These are phyloP conservation scores for Lepus timidus DNA, from an alignment of 2,113 vertebrate species.

Conservation along the genomic window DNA sequence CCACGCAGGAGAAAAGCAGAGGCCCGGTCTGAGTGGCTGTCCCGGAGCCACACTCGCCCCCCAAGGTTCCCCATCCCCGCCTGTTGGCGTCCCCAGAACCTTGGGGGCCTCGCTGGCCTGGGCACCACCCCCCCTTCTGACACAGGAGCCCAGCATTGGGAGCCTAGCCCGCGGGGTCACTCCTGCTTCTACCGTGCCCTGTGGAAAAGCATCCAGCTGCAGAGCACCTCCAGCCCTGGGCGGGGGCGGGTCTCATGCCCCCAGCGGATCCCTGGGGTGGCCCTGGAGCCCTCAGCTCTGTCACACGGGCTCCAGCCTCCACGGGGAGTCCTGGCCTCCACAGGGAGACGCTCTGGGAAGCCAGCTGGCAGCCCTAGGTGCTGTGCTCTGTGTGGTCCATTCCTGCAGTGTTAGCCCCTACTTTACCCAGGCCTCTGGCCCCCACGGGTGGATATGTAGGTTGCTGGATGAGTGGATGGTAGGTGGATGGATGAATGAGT, in stretches of 20 bases:
- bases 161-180: not conserved
- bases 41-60: not conserved
- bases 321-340: not conserved
- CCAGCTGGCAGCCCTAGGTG: too few relatives aligned
- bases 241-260: accelerated
- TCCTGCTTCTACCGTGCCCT: not conserved
- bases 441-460: too few relatives aligned
- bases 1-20: not conserved
- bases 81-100: too few relatives aligned
- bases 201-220: not conserved
- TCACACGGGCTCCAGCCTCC: not conserved
- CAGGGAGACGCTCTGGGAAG: not conserved
- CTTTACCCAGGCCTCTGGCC: not conserved
- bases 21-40: accelerated
- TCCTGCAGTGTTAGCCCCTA: not conserved
- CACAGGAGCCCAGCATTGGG: not conserved
- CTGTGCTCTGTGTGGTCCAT: not conserved
- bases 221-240: not conserved
- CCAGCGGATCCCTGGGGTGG: accelerated
- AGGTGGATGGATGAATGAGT: too few relatives aligned
- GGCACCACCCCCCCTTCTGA: not conserved
- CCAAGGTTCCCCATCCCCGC: not conserved
- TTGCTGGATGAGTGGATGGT: too few relatives aligned
- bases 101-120: not conserved
- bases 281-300: too few relatives aligned